phyloP scores from a whole-genome alignment of 2,113 vertebrate species.

The Vidua macroura region DNA sequence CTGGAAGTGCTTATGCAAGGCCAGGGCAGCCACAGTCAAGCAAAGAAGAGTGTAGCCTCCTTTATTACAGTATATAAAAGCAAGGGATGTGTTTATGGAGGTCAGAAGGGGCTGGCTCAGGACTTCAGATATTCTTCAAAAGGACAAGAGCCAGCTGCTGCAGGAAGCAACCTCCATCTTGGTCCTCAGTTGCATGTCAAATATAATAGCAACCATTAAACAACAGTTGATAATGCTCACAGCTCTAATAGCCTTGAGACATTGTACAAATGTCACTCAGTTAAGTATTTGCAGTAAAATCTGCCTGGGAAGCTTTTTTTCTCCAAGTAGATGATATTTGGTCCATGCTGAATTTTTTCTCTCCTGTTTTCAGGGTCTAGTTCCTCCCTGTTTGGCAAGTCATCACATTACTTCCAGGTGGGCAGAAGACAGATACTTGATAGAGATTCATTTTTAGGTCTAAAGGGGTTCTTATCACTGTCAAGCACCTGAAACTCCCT shows the following conservation, averaged over 20 bases:
- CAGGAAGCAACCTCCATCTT: not conserved
- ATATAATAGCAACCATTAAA: conserved; percentile 11
- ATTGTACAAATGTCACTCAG: not conserved
- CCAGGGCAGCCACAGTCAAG: not conserved
- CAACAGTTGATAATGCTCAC: conserved; percentile 23
- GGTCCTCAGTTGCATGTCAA: conserved; percentile 16
- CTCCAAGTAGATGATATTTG: not conserved
- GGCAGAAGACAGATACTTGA: not conserved
- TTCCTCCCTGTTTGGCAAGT: not conserved
- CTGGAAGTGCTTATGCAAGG: conserved; percentile 29
- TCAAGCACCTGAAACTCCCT: not conserved
- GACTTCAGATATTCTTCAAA: conserved; percentile 49
- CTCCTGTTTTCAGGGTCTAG: not conserved
- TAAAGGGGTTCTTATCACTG: not conserved
- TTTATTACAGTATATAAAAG: conserved; percentile 25
- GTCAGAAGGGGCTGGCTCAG: conserved; percentile 19
- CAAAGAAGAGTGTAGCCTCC: conserved; percentile 14
- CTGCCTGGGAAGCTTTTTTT: conserved; percentile 7
- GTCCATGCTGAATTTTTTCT: not conserved
- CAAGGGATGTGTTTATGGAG: conserved; percentile 44
- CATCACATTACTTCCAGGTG: not conserved
- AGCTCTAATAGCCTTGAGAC: not conserved
- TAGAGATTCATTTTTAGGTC: not conserved
- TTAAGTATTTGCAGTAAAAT: conserved; percentile 11
- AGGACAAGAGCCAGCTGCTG: conserved; percentile 52